A percentile compares a stretch with the other conserved stretches of the same genome.
Evolutionary conservation across 2,888 invertebrate genomes (phyloP).

Genomic region (Amphiduros pacificus): DNA sequence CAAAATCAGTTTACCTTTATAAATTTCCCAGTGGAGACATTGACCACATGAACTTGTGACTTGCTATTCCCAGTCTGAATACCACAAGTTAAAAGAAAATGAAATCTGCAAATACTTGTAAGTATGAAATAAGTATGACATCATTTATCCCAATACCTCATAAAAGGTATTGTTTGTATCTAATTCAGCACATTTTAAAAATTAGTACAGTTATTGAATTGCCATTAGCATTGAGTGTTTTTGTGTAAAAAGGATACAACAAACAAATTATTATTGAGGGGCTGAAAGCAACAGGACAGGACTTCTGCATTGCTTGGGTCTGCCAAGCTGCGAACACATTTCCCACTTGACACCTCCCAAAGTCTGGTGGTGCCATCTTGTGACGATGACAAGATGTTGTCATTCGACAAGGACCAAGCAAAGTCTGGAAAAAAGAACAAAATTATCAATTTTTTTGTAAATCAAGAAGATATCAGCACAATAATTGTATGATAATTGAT

Average conservation of each 20-base stretch:
- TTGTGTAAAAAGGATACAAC: slow-evolving; percentile 70
- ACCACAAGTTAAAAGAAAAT: neutral
- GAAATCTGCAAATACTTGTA: neutral
- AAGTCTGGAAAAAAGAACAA: slow-evolving; percentile 64
- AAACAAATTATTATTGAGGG: slow-evolving; percentile 83
- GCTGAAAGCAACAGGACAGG: slow-evolving; percentile 73
- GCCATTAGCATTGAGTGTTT: neutral
- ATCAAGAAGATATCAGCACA: neutral
- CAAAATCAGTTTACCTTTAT: slow-evolving; percentile 44
- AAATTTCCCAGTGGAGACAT: slow-evolving; percentile 83
- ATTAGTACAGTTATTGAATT: neutral
- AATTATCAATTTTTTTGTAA: neutral
- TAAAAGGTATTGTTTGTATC: neutral
- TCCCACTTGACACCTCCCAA: slow-evolving; percentile 68
- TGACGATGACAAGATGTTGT: slow-evolving; percentile 77
- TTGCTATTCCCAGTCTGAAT: slow-evolving; percentile 58
- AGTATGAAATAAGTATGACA: no score
- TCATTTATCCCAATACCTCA: no score
- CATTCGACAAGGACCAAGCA: slow-evolving; percentile 85
- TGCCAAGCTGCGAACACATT: slow-evolving; percentile 52
- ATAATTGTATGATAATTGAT: neutral
- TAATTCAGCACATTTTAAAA: neutral
- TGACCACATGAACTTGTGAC: slow-evolving; percentile 77
- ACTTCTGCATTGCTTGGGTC: slow-evolving; percentile 52
- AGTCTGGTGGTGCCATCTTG: slow-evolving; percentile 74